Evolutionary conservation across 2,797 vertebrate species (phyloP).

Genomic region (Falco biarmicus): DNA sequence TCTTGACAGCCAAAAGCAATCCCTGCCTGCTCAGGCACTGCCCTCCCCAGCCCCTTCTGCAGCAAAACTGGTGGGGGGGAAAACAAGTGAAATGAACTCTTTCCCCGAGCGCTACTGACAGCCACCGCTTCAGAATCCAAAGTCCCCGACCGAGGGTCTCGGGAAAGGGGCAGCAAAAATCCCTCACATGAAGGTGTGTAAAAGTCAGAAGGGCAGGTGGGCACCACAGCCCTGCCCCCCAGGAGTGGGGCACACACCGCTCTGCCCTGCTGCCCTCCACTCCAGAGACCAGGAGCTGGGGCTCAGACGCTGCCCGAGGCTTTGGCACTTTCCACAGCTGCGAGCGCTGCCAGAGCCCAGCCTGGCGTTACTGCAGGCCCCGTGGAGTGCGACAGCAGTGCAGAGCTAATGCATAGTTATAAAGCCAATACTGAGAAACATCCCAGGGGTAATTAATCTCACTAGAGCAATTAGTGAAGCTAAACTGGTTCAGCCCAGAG

Average conservation of each 20-base stretch:
- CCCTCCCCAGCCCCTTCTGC: background rate
- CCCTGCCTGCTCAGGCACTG: background rate
- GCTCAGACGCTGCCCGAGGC: background rate
- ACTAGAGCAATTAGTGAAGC: constrained; percentile 4
- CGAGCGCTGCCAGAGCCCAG: background rate
- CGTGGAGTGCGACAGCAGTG: background rate
- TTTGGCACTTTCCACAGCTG: background rate
- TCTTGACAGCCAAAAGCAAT: too few species aligned
- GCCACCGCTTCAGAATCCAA: rapidly evolving
- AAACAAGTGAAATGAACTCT: background rate
- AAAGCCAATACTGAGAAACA: background rate
- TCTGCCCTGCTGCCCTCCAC: background rate
- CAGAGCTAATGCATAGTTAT: constrained; percentile 40
- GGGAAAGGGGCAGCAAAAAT: background rate
- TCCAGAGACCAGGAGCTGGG: background rate
- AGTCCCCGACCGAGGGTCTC: background rate
- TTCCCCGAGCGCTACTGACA: background rate
- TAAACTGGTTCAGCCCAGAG: background rate
- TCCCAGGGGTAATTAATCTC: background rate
- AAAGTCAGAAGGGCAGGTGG: background rate
- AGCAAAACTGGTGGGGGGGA: background rate
- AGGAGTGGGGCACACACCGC: background rate
- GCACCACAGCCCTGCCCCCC: background rate
- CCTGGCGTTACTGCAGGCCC: background rate
- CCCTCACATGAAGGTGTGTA: background rate